phyloP scores from a whole-genome alignment of 2,113 vertebrate genomes.

The Mastomys natalensis region DNA sequence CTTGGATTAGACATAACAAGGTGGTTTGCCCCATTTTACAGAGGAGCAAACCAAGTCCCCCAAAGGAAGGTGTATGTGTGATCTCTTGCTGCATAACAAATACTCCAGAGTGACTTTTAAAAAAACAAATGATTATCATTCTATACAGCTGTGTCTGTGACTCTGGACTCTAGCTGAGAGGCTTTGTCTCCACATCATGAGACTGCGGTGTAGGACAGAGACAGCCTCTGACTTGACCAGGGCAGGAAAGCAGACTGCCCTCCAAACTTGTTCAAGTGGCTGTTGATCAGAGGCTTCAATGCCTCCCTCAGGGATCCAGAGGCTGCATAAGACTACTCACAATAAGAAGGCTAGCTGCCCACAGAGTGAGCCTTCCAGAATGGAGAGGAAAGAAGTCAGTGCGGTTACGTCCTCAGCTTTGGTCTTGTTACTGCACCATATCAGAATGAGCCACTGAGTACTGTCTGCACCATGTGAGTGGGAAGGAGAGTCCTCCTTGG shows the following conservation, averaged over 20 bases:
- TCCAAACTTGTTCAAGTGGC: not conserved
- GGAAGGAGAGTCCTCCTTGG: not conserved
- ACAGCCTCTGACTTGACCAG: not conserved
- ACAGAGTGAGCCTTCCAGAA: not conserved
- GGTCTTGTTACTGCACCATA: not conserved
- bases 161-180: not conserved
- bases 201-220: not conserved
- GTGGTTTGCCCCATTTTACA: not conserved
- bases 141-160: not conserved
- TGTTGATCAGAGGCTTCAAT: not conserved
- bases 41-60: not conserved
- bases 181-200: not conserved
- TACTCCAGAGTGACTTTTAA: not conserved
- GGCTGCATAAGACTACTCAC: not conserved
- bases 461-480: not conserved
- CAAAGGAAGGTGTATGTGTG: not conserved
- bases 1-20: not conserved
- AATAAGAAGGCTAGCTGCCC: too few relatives aligned
- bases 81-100: not conserved
- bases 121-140: not conserved
- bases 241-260: not conserved
- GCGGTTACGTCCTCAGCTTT: not conserved
- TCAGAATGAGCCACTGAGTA: not conserved
- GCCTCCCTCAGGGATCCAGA: not conserved
- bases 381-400: not conserved